These are phyloP conservation scores for Diabrotica undecimpunctata DNA, from an alignment of 1,140 invertebrate genomes.

Conservation along the genomic window DNA sequence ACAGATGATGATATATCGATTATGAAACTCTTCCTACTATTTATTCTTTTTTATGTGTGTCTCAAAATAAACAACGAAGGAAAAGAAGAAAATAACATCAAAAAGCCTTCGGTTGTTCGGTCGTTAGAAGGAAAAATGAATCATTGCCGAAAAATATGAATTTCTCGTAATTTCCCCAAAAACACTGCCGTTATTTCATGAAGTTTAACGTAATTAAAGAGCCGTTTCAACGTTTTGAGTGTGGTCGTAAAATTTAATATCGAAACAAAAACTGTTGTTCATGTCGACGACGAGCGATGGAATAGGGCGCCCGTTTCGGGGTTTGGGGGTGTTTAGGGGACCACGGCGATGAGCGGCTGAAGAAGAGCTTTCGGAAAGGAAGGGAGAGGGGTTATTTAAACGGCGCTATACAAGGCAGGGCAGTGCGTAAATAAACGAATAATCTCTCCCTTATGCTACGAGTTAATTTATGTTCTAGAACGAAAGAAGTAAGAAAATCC, in stretches of 20 bases:
- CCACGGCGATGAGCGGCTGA: background rate
- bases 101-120: too few species aligned
- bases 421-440: slow-evolving; percentile 11
- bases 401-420: background rate
- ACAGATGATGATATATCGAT: too few species aligned
- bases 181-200: slow-evolving; percentile 7
- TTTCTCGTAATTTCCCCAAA: background rate
- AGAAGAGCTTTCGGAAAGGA: background rate
- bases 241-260: slow-evolving; percentile 11
- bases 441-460: slow-evolving; percentile 8
- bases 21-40: too few species aligned
- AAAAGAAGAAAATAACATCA: too few species aligned
- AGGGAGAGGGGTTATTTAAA: background rate
- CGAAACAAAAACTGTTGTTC: slow-evolving; percentile 9
- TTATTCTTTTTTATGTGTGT: too few species aligned
- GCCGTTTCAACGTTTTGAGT: slow-evolving; percentile 10
- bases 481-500: background rate
- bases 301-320: too few species aligned
- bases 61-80: too few species aligned
- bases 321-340: background rate
- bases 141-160: background rate
- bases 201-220: slow-evolving; percentile 7
- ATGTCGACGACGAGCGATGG: background rate
- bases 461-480: background rate
- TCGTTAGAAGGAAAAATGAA: too few species aligned